Percentiles rank a stretch among this genome's conserved stretches.
Conservation (phyloP, 2,797 vertebrate species). For the Telmatherina bonti region DNA sequence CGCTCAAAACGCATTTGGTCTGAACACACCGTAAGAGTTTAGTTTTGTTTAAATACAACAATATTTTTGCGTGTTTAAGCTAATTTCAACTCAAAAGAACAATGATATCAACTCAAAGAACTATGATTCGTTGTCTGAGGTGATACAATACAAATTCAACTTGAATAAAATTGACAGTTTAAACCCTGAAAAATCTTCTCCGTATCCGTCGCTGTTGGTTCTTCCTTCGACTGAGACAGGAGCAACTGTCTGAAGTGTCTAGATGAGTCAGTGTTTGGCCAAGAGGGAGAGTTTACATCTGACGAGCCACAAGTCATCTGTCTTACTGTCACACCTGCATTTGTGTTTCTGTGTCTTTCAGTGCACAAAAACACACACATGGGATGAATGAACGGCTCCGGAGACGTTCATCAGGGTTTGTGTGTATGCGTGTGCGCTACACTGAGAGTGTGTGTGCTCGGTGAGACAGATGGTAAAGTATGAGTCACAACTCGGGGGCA, state of each 20-base stretch:
- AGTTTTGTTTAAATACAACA: slow-evolving; percentile 16
- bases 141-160: background rate
- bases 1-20: too few species aligned
- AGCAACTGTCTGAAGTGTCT: slow-evolving; percentile 54
- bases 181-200: background rate
- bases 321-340: slow-evolving; percentile 69
- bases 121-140: background rate
- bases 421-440: slow-evolving; percentile 7
- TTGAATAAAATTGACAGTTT: background rate
- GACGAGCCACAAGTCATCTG: slow-evolving; percentile 59
- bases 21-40: too few species aligned
- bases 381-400: slow-evolving; percentile 37
- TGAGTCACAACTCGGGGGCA: slow-evolving; percentile 83
- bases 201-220: slow-evolving; percentile 44
- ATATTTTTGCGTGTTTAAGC: slow-evolving; percentile 5
- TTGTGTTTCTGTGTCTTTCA: slow-evolving; percentile 22
- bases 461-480: slow-evolving; percentile 82
- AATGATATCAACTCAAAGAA: too few species aligned
- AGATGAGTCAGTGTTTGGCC: slow-evolving; percentile 70
- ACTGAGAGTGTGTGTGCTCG: slow-evolving; percentile 30
- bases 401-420: slow-evolving; percentile 29
- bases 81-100: background rate
- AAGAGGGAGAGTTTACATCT: slow-evolving; percentile 48
- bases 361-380: slow-evolving; percentile 13
- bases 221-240: slow-evolving; percentile 46